These are phyloP conservation scores for Heterochromis multidens DNA, from an alignment of 2,113 vertebrate genomes.

Conservation along the genomic window DNA sequence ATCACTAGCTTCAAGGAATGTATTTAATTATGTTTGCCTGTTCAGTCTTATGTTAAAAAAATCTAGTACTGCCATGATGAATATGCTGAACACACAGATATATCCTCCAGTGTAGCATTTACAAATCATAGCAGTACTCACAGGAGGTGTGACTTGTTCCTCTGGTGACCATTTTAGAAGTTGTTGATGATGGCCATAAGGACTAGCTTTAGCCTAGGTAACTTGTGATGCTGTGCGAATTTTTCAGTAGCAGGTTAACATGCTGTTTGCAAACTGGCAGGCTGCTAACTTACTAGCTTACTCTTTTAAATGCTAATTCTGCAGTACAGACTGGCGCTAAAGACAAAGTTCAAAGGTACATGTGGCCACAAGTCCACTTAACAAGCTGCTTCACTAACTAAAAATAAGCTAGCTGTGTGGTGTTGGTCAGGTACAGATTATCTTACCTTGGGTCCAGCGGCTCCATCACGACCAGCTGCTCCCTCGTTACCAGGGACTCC, in stretches of 20 bases:
- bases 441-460: constrained; percentile 89
- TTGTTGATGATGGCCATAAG: background rate
- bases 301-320: background rate
- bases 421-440: background rate
- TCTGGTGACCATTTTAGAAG: background rate
- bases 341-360: background rate
- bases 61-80: background rate
- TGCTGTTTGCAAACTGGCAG: background rate
- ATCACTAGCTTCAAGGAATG: background rate
- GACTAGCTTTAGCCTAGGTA: background rate
- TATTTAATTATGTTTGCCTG: background rate
- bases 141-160: background rate
- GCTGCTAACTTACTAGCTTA: background rate
- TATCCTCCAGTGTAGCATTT: background rate
- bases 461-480: constrained; percentile 88
- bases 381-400: background rate
- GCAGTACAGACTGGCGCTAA: background rate
- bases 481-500: constrained; percentile 92
- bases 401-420: background rate
- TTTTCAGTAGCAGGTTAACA: background rate
- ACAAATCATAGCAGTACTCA: background rate
- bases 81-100: background rate
- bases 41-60: background rate
- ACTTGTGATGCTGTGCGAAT: background rate
- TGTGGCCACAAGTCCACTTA: background rate